Evolutionary conservation across 1,140 invertebrate species (phyloP), one percentile per base, ranked within the genome.

Genomic region (Ladona fulva): DNA sequence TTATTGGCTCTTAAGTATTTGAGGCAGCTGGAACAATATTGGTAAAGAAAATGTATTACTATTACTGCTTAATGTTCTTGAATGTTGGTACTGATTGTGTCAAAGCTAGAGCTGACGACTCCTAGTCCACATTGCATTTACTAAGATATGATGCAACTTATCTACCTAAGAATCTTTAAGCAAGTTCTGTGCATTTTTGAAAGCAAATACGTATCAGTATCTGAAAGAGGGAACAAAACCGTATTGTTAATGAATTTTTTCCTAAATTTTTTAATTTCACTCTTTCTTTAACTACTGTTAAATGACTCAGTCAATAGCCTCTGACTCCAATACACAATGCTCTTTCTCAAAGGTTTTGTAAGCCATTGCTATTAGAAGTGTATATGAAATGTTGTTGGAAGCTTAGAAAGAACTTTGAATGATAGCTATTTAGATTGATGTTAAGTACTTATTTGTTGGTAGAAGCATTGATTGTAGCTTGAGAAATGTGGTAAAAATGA

Each of bases 271-370:
- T 37, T 1, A 37, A 37, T 37, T 37, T 37, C 29, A 37, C 29
- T 37, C 29, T 37, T 37, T 22, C n/a, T 66, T 66, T 66, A 66
- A 66, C 5, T 66, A 22, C 52, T 66, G 52, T 66, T 66, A 12
- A 66, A 37, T 37, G 29, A 37, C 29, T 37, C 29, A 37, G 29
- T 37, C 29, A 5, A 37, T 37, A 37, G 8, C 29, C 29, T 37
- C 29, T 37, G 29, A 5, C 29, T 66, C 52, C 52, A 66, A 66
- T 22, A 6, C 52, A 22, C 14, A 66, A 66, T 16, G 14, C 14
- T 66, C n/a, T 66, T 66, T 66, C 52, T 66, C 52, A 66, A 22
- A 66, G n/a, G n/a, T 66, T 66, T 66, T 66, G n/a, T 66, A 66
- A 19, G n/a, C n/a, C 14, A 16, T 6, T 66, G 52, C 14, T 19